Percentiles rank a stretch among this genome's conserved stretches.
Evolutionary conservation across 2,113 vertebrate genomes (phyloP).

Genomic region (Myiozetetes cayanensis): DNA sequence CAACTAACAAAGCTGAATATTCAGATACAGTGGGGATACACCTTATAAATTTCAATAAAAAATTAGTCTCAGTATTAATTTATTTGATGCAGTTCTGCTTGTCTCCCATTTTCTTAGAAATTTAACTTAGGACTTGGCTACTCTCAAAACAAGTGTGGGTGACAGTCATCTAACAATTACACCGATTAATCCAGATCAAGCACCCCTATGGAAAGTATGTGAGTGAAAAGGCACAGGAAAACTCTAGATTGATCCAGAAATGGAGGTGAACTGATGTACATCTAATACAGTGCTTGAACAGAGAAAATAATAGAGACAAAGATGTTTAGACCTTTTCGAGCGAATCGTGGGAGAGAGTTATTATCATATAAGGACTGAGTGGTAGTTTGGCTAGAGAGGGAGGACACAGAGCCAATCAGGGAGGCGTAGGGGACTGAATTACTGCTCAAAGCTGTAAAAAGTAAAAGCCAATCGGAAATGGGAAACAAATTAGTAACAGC

Average conservation of each 20-base stretch:
- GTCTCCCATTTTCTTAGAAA: constrained; percentile 2
- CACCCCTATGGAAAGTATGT: constrained; percentile 69
- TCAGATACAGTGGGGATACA: not conserved
- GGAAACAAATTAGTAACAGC: constrained; percentile 84
- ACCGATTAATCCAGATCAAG: constrained; percentile 77
- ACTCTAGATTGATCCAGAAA: constrained; percentile 64
- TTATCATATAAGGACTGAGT: constrained; percentile 85
- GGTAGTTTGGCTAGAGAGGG: constrained; percentile 87
- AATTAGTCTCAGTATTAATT: not conserved
- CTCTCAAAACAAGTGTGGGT: constrained; percentile 9
- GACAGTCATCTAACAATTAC: constrained; percentile 35
- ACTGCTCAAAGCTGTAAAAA: constrained; percentile 87
- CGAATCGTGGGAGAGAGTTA: constrained; percentile 84
- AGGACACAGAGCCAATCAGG: constrained; percentile 85
- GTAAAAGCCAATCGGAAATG: constrained; percentile 83
- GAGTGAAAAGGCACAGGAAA: constrained; percentile 65
- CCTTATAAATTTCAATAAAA: constrained; percentile 4
- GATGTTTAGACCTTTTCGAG: constrained; percentile 86
- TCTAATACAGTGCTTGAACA: constrained; percentile 79
- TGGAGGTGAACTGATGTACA: constrained; percentile 79
- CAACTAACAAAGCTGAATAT: not conserved
- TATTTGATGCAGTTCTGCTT: not conserved
- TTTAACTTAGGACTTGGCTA: not conserved
- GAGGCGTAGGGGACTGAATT: constrained; percentile 84
- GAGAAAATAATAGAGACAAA: constrained; percentile 82